A percentile compares a stretch with the other conserved stretches of the same genome.
phyloP scores from a whole-genome alignment of 2,797 vertebrate genomes.

The Prionace glauca region DNA sequence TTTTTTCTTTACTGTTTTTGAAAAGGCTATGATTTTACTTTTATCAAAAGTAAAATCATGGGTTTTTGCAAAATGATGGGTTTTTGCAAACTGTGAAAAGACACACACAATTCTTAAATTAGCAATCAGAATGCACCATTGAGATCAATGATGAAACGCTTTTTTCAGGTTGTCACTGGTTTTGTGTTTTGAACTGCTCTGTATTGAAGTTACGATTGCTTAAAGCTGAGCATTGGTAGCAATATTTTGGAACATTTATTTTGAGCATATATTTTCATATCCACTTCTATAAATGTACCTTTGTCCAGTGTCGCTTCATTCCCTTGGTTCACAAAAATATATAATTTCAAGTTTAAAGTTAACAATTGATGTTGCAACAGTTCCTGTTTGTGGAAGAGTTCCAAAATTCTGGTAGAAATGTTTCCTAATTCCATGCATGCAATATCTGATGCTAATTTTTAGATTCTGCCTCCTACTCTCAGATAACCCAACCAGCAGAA shows the following conservation, averaged over 20 bases:
- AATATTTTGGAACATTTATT: not conserved
- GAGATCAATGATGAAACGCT: not conserved
- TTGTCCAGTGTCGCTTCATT: not conserved
- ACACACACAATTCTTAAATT: not conserved
- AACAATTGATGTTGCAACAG: not conserved
- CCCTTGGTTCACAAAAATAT: too few relatives aligned
- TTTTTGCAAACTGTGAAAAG: not conserved
- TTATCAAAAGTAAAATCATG: too few relatives aligned
- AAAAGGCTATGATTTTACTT: constrained; percentile 23
- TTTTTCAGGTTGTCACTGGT: not conserved
- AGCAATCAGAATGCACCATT: not conserved
- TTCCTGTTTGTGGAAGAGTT: not conserved
- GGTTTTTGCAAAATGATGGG: too few relatives aligned
- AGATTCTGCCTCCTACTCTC: too few relatives aligned
- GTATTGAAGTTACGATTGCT: not conserved
- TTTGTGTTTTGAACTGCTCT: not conserved
- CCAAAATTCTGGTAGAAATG: not conserved
- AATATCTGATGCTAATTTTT: too few relatives aligned
- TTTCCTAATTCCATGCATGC: too few relatives aligned
- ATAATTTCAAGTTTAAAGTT: not conserved
- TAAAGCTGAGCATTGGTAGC: not conserved
- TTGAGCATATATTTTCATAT: not conserved
- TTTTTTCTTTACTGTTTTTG: constrained; percentile 35
- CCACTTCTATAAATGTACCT: not conserved
- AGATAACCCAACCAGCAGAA: too few relatives aligned